Percentiles rank a stretch among this genome's conserved stretches.
Evolutionary conservation across 2,888 invertebrate species (phyloP).

Genomic region (Penaeus monodon): DNA sequence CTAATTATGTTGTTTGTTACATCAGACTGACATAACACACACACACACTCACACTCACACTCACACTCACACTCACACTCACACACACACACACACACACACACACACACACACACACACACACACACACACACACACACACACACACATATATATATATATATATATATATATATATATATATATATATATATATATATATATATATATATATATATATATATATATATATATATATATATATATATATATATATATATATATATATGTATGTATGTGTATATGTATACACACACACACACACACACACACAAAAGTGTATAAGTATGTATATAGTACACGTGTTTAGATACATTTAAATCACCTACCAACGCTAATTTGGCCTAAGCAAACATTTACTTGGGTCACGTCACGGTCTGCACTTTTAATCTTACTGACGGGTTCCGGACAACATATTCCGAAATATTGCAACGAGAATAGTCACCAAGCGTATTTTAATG

Average conservation of each 20-base stretch:
- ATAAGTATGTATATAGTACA: background rate
- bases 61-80: background rate
- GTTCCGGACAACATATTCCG: too few relatives aligned
- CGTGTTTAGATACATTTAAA: too few relatives aligned
- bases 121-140: background rate
- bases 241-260: background rate
- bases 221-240: background rate
- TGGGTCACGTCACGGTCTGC: too few relatives aligned
- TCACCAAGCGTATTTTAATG: too few relatives aligned
- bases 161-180: background rate
- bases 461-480: too few relatives aligned
- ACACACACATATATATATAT: background rate
- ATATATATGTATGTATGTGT: background rate
- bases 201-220: background rate
- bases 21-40: too few relatives aligned
- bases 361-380: too few relatives aligned
- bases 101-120: conserved; percentile 20
- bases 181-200: background rate
- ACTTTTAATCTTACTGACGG: too few relatives aligned
- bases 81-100: conserved; percentile 13
- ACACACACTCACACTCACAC: too few relatives aligned
- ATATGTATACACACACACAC: background rate
- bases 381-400: too few relatives aligned
- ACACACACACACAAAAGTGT: background rate
- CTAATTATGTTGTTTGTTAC: too few relatives aligned